phyloP scores from a whole-genome alignment of 2,113 vertebrate genomes.

The Bombycilla garrulus region DNA sequence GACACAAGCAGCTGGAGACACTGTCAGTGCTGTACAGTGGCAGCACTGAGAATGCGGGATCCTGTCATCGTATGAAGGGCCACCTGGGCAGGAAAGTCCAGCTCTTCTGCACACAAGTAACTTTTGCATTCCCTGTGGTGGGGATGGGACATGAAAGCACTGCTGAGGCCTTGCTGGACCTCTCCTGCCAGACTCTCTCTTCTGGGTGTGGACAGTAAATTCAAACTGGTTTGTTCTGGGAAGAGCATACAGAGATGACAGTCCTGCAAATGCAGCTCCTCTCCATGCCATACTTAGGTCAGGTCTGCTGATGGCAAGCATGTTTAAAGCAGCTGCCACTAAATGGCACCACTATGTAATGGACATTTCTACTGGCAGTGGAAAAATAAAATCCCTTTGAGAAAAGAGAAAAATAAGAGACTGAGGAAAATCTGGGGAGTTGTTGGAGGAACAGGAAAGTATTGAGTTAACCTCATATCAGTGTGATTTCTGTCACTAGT shows the following conservation, averaged over 20 bases:
- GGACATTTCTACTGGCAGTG: neutral
- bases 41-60: neutral
- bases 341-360: neutral
- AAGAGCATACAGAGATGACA: neutral
- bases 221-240: neutral
- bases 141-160: neutral
- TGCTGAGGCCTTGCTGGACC: neutral
- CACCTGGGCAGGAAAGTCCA: neutral
- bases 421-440: neutral
- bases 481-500: slow-evolving; percentile 43
- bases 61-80: fast-evolving
- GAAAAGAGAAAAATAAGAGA: neutral
- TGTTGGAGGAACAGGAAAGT: neutral
- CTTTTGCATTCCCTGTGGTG: neutral
- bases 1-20: neutral
- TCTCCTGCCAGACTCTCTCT: neutral
- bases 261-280: neutral
- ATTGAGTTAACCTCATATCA: slow-evolving; percentile 1
- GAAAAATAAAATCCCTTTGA: slow-evolving; percentile 1
- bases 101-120: neutral
- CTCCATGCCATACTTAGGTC: neutral
- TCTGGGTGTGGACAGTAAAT: neutral
- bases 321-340: neutral
- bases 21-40: neutral
- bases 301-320: neutral